Evolutionary conservation across 2,888 invertebrate species (phyloP).

Genomic region (Chymomyza procnemis): DNA sequence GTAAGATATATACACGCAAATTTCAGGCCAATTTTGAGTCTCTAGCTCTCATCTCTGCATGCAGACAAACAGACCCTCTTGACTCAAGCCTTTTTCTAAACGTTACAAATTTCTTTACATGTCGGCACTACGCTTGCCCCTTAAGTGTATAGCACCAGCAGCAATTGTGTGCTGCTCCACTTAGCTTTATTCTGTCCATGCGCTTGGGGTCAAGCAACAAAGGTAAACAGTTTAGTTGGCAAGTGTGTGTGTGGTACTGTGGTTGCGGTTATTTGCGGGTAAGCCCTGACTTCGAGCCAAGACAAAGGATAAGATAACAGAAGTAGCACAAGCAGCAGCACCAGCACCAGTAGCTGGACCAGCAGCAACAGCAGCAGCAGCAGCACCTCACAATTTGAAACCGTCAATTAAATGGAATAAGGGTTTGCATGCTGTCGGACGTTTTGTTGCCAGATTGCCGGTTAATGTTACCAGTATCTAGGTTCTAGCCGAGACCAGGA

Average conservation of each 20-base stretch:
- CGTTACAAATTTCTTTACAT: too few relatives aligned
- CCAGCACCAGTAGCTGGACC: too few relatives aligned
- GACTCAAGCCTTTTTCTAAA: too few relatives aligned
- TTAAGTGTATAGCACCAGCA: not conserved
- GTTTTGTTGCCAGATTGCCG: conserved; percentile 29
- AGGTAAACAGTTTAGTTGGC: conserved; percentile 22
- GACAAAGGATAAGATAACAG: conserved; percentile 30
- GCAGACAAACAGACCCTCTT: too few relatives aligned
- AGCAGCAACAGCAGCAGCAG: not conserved
- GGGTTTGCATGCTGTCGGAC: conserved; percentile 17
- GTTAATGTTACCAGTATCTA: conserved; percentile 28
- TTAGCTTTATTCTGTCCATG: not conserved
- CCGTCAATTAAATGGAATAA: conserved; percentile 36
- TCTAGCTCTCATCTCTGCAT: too few relatives aligned
- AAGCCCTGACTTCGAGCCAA: not conserved
- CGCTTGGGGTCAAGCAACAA: conserved; percentile 3
- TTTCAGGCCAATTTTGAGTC: too few relatives aligned
- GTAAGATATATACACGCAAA: too few relatives aligned
- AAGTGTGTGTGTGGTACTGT: conserved; percentile 32
- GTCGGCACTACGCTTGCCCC: too few relatives aligned
- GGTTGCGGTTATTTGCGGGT: conserved; percentile 23
- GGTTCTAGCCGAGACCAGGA: too few relatives aligned
- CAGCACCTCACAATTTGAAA: conserved; percentile 18
- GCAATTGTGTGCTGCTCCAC: not conserved
- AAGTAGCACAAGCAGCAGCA: not conserved